Base-by-base conservation (phyloP, 37 sponge, comb jelly and placozoan genomes). In the Aphrocallistes beatrix region DNA sequence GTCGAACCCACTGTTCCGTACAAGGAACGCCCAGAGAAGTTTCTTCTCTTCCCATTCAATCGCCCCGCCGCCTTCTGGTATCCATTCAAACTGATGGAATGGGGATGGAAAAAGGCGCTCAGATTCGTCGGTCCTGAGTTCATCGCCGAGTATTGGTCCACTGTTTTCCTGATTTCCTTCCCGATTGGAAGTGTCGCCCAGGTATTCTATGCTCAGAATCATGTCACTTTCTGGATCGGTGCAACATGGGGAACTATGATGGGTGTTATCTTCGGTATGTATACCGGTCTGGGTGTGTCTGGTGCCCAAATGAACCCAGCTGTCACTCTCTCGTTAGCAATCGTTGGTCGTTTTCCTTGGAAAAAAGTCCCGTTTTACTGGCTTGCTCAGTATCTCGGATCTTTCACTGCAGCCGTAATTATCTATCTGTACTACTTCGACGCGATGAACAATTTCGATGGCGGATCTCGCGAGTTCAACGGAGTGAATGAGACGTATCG, bases 301-400 rank as follows among this genome's bases (percentile, higher is more conserved):
- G 94, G 94, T 36, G 94, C 85, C 28, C 94, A 94, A 82, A 85
- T 94, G 89, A 94, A 94, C 50, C 95, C 95, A 17, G 95, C 95
- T 81, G 91, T 94, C 1, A 90, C 95, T 37, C 48, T 92, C 0
- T 91, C 91, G 16, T 86, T 94, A 86, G 95, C 92, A 32, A 42
- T 86, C 10, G 75, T 60, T 6, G 75, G 75, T 60, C 75, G 75
- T 60, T 60, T 60, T 60, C 75, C 75, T 3, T 60, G 75, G 75
- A 3, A 28, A 60, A 60, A 60, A 60, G 75, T 94, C 9, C 85
- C 91, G 0, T 87, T 86, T 17, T 94, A 94, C 87, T 85, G 89
- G 88, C 32, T 88, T 6, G 91, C 95, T 25, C 95, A 94, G 86
- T 86, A 88, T 37, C 84, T 94, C 1, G 95, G 92, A 3, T 88